Evolutionary conservation across 2,797 vertebrate genomes (phyloP).

Genomic region (Perodicticus potto): DNA sequence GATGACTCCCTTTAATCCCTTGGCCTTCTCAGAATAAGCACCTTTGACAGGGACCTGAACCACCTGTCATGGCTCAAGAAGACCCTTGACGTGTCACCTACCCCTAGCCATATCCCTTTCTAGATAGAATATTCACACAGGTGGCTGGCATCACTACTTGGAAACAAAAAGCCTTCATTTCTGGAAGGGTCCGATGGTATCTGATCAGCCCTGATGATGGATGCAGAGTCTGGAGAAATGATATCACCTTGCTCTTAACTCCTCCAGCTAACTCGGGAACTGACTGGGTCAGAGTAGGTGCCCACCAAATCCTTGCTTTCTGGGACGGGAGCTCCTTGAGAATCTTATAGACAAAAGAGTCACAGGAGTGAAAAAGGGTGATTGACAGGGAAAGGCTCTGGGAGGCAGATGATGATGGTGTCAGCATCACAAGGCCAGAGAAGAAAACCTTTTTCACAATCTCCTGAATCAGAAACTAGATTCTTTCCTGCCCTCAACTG

Average conservation of each 20-base stretch:
- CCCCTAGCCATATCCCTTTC: background rate
- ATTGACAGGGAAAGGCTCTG: background rate
- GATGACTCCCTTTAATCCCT: background rate
- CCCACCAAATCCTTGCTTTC: background rate
- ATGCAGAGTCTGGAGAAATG: background rate
- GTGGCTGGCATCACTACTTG: background rate
- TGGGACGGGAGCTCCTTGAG: background rate
- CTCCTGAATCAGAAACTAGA: constrained; percentile 9
- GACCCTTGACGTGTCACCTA: background rate
- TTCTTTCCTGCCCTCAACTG: background rate
- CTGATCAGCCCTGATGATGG: background rate
- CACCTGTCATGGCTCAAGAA: background rate
- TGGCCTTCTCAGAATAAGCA: background rate
- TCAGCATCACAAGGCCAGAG: background rate
- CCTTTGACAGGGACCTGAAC: background rate
- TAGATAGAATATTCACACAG: background rate
- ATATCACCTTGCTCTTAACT: background rate
- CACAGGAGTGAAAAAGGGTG: background rate
- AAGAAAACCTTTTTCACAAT: background rate
- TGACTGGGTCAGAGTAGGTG: background rate
- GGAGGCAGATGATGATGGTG: background rate
- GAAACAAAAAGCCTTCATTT: background rate
- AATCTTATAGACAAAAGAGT: background rate
- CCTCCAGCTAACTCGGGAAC: background rate
- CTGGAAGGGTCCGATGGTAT: background rate